Conservation (phyloP, 2,113 vertebrate genomes). For the Microcebus griseorufus region DNA sequence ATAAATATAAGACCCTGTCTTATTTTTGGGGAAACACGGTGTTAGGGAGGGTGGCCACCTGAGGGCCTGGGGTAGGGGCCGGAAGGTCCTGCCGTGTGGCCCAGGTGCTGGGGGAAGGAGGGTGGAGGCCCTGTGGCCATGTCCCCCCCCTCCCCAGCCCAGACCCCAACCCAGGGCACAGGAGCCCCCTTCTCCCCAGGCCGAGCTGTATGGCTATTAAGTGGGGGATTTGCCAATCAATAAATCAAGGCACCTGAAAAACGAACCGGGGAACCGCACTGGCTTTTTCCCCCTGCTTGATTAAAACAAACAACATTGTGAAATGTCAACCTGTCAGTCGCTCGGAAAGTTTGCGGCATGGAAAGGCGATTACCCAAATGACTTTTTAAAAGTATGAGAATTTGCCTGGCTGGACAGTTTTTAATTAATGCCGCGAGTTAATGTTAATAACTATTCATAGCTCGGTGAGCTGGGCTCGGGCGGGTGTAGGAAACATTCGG, state of each 20-base stretch:
- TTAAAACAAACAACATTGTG: constrained; percentile 75
- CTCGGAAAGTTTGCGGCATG: constrained; percentile 52
- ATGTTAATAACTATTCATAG: constrained; percentile 47
- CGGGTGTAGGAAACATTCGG: constrained; percentile 62
- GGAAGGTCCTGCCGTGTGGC: too few species aligned
- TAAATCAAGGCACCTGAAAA: constrained; percentile 82
- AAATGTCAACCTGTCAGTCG: constrained; percentile 64
- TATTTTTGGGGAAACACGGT: too few species aligned
- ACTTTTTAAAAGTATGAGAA: constrained; percentile 62
- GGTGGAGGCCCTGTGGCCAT: not conserved
- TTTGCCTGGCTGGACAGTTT: constrained; percentile 44
- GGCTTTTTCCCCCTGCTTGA: not conserved
- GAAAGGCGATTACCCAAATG: constrained; percentile 69
- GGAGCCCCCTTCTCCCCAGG: not conserved
- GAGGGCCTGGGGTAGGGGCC: too few species aligned
- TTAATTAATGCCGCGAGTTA: constrained; percentile 71
- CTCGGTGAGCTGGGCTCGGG: not conserved
- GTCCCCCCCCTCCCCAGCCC: not conserved
- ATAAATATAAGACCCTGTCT: too few species aligned
- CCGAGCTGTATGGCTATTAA: constrained; percentile 29
- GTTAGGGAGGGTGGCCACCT: not conserved
- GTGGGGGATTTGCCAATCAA: constrained; percentile 69
- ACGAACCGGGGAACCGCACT: not conserved
- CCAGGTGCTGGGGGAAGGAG: not conserved
- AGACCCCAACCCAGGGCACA: not conserved